phyloP scores from a whole-genome alignment of 2,113 vertebrate species.

The Pelecanoides urinatrix region DNA sequence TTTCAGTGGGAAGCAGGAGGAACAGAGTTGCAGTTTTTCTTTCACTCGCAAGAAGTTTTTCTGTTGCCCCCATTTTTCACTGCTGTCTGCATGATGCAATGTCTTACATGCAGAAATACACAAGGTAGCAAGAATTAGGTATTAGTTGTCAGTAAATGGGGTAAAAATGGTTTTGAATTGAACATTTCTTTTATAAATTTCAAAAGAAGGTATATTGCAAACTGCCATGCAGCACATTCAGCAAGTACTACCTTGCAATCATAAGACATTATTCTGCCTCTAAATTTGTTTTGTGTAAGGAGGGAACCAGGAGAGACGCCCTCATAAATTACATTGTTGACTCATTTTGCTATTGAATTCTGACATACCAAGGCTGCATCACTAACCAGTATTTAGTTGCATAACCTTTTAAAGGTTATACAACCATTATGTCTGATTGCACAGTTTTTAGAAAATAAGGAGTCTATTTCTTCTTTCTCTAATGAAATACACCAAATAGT shows the following conservation, averaged over 20 bases:
- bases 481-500: background rate
- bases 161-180: conserved; percentile 15
- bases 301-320: background rate
- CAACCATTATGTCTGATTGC: background rate
- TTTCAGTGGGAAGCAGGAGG: background rate
- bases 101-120: background rate
- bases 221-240: background rate
- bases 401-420: background rate
- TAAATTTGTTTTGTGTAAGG: conserved; percentile 38
- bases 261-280: background rate
- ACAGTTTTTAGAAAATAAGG: background rate
- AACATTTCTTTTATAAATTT: conserved; percentile 57
- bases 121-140: background rate
- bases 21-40: background rate
- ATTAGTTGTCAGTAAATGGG: background rate
- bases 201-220: conserved; percentile 4
- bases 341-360: conserved; percentile 43
- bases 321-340: conserved; percentile 27
- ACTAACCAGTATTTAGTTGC: conserved; percentile 22
- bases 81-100: background rate
- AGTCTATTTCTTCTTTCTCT: background rate
- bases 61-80: background rate
- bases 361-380: background rate
- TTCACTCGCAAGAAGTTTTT: background rate
- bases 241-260: conserved; percentile 7